Percentiles rank a stretch among this genome's conserved stretches.
Evolutionary conservation across 2,888 invertebrate genomes (phyloP).

Genomic region (Bugulina stolonifera): DNA sequence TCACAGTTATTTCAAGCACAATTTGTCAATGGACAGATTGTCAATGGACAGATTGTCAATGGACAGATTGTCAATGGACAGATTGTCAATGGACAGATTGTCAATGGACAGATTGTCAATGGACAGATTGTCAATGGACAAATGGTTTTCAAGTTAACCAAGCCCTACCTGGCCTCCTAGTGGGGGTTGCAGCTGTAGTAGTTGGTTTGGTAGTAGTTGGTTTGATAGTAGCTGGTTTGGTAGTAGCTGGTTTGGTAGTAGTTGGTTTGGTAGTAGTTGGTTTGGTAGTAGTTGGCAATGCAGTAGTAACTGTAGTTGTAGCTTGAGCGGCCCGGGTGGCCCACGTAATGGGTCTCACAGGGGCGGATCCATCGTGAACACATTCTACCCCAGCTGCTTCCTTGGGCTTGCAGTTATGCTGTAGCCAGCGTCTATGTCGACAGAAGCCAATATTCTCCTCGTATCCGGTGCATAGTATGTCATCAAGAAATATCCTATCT

Average conservation of each 20-base stretch:
- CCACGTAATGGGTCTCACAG: too few relatives aligned
- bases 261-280: not conserved
- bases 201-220: not conserved
- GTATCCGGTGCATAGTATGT: slow-evolving; percentile 76
- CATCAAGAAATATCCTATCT: slow-evolving; percentile 62
- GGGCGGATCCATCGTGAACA: not conserved
- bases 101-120: too few relatives aligned
- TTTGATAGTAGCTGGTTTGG: not conserved
- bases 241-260: not conserved
- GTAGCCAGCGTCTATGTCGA: slow-evolving; percentile 79
- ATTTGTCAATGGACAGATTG: too few relatives aligned
- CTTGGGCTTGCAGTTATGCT: slow-evolving; percentile 67
- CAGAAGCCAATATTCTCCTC: slow-evolving; percentile 71
- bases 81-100: too few relatives aligned
- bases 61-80: too few relatives aligned
- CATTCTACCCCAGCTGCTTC: slow-evolving; percentile 85
- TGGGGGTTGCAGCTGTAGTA: not conserved
- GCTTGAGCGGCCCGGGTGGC: not conserved
- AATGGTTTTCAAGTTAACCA: too few relatives aligned
- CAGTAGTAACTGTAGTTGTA: not conserved
- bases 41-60: too few relatives aligned
- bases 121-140: too few relatives aligned
- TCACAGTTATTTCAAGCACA: too few relatives aligned
- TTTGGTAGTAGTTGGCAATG: not conserved
- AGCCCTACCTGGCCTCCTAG: too few relatives aligned